Evolutionary conservation across 2,888 invertebrate genomes (phyloP).

Genomic region (Leucozona laternaria): DNA sequence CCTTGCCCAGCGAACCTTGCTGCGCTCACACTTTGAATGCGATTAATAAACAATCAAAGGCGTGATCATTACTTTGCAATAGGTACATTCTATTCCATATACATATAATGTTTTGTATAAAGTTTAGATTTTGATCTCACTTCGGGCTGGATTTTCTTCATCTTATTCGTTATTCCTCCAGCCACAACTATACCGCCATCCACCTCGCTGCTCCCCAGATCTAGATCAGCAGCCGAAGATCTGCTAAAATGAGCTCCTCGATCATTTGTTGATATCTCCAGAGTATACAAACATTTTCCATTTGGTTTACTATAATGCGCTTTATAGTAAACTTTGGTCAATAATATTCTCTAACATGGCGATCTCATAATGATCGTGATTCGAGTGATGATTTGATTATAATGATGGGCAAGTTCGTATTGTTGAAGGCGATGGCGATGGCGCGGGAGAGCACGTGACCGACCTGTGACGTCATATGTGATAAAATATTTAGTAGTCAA

Average conservation of each 20-base stretch:
- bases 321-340: slow-evolving; percentile 65
- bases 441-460: slow-evolving; percentile 52
- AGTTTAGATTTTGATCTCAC: slow-evolving; percentile 47
- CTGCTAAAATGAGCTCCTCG: slow-evolving; percentile 26
- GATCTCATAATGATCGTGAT: slow-evolving; percentile 66
- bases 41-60: slow-evolving; percentile 62
- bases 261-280: slow-evolving; percentile 66
- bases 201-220: not conserved
- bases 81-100: slow-evolving; percentile 17
- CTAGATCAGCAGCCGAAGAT: not conserved
- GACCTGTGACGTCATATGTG: slow-evolving; percentile 66
- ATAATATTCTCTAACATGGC: slow-evolving; percentile 53
- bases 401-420: slow-evolving; percentile 53
- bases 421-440: slow-evolving; percentile 9
- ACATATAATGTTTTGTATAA: slow-evolving; percentile 26
- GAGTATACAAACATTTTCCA: slow-evolving; percentile 59
- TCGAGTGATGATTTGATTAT: slow-evolving; percentile 29
- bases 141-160: slow-evolving; percentile 7
- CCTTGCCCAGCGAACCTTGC: not conserved
- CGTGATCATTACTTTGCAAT: slow-evolving; percentile 62
- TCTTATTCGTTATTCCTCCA: not conserved
- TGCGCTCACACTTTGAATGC: slow-evolving; percentile 25
- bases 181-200: not conserved
- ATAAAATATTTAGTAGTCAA: slow-evolving; percentile 44
- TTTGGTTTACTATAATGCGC: slow-evolving; percentile 68